Evolutionary conservation across 2,113 vertebrate genomes (phyloP).

Genomic region (Heptranchias perlo): DNA sequence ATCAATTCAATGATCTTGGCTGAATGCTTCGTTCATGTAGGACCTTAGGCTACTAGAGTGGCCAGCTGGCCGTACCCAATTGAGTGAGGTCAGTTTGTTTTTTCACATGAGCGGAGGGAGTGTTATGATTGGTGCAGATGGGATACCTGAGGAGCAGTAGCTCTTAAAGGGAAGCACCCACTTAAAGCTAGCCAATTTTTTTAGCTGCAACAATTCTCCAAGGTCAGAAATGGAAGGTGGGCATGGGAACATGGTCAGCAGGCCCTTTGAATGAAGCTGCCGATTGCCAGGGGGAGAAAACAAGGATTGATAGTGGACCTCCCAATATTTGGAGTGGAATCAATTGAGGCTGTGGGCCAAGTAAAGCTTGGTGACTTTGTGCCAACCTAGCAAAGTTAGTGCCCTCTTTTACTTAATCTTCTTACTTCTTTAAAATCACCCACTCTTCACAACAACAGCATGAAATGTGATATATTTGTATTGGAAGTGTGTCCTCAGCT

Average conservation of each 20-base stretch:
- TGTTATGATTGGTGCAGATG: too few relatives aligned
- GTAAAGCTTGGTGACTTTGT: not conserved
- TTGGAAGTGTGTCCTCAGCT: not conserved
- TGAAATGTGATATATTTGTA: not conserved
- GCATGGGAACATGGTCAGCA: not conserved
- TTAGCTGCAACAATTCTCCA: not conserved
- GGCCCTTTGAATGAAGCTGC: not conserved
- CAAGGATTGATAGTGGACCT: not conserved
- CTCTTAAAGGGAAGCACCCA: not conserved
- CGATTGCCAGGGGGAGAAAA: not conserved
- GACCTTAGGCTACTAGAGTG: too few relatives aligned
- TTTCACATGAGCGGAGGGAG: not conserved
- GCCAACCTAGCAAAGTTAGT: not conserved
- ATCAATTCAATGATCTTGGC: not conserved
- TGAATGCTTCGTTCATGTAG: not conserved
- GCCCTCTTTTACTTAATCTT: not conserved
- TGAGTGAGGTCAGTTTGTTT: not conserved
- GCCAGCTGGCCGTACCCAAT: not conserved
- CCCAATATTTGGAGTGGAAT: not conserved
- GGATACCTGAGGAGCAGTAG: not conserved
- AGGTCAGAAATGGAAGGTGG: not conserved
- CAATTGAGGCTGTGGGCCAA: not conserved
- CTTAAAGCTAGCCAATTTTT: not conserved
- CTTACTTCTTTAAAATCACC: not conserved
- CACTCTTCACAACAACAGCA: not conserved